phyloP scores from a whole-genome alignment of 2,888 invertebrate species.

The Phragmatobia fuliginosa region DNA sequence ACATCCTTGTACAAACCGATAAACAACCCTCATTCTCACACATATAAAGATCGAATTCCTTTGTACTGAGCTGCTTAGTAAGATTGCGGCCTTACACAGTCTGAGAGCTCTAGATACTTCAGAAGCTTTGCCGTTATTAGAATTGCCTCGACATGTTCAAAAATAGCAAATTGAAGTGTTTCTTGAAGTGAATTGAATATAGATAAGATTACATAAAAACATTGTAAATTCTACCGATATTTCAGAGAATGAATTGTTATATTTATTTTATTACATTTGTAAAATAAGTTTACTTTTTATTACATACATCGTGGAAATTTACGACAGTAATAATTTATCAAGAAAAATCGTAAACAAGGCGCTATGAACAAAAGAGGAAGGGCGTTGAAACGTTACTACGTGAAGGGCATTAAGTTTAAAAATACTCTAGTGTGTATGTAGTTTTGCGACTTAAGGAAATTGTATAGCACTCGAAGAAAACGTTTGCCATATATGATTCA shows the following conservation, averaged over 20 bases:
- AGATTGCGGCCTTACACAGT: conserved; percentile 74
- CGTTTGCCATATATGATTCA: conserved; percentile 81
- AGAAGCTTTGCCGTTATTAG: conserved; percentile 79
- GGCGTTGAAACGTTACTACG: conserved; percentile 53
- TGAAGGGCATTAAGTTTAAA: conserved; percentile 55
- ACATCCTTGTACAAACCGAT: conserved; percentile 65
- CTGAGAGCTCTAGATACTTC: conserved; percentile 75
- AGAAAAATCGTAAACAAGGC: conserved; percentile 52
- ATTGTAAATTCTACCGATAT: conserved; percentile 49
- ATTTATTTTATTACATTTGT: conserved; percentile 51
- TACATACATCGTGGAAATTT: conserved; percentile 53
- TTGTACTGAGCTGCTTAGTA: conserved; percentile 59
- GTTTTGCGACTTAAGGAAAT: conserved; percentile 62
- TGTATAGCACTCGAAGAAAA: conserved; percentile 72
- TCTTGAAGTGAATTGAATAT: conserved; percentile 72
- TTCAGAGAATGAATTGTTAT: conserved; percentile 35
- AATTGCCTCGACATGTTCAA: conserved; percentile 80
- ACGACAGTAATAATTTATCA: conserved; percentile 56
- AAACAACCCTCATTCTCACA: conserved; percentile 58
- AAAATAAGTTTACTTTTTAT: conserved; percentile 54
- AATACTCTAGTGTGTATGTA: conserved; percentile 51
- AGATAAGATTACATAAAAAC: conserved; percentile 61
- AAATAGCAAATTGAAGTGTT: conserved; percentile 80
- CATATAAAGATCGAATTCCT: conserved; percentile 71
- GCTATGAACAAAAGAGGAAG: conserved; percentile 50